Percentiles rank a stretch among this genome's conserved stretches.
phyloP scores from a whole-genome alignment of 1,140 invertebrate species.

The Protaetia brevitarsis region DNA sequence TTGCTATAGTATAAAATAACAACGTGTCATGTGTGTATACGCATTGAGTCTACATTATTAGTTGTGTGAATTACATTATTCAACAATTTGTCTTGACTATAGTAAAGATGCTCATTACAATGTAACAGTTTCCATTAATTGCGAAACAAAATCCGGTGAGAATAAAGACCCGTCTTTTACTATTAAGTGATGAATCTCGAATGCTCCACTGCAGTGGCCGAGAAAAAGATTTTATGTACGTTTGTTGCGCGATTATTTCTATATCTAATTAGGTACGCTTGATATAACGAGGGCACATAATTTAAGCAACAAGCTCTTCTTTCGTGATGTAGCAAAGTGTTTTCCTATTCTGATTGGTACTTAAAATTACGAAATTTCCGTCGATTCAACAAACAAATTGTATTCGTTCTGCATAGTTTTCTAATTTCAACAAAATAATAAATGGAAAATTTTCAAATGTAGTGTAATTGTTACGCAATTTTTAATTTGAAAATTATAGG shows the following conservation, averaged over 20 bases:
- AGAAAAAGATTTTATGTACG: not conserved
- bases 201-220: not conserved
- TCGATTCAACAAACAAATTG: no score
- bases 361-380: not conserved
- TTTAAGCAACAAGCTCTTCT: not conserved
- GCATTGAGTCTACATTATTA: not conserved
- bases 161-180: not conserved
- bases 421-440: no score
- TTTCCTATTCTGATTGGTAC: not conserved
- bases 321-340: not conserved
- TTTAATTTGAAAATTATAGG: no score
- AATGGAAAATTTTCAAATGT: no score
- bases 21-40: not conserved
- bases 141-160: slow-evolving; percentile 16
- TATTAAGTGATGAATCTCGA: not conserved
- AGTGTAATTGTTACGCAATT: no score
- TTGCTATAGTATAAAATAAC: not conserved
- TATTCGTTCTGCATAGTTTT: not conserved
- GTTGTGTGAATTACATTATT: slow-evolving; percentile 1
- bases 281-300: not conserved
- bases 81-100: slow-evolving; percentile 8
- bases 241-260: not conserved
- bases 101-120: slow-evolving; percentile 1
- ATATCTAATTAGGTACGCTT: not conserved
- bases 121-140: slow-evolving; percentile 7